These are phyloP conservation scores for Prunella fulvescens DNA, from an alignment of 2,113 vertebrate genomes.

Conservation along the genomic window DNA sequence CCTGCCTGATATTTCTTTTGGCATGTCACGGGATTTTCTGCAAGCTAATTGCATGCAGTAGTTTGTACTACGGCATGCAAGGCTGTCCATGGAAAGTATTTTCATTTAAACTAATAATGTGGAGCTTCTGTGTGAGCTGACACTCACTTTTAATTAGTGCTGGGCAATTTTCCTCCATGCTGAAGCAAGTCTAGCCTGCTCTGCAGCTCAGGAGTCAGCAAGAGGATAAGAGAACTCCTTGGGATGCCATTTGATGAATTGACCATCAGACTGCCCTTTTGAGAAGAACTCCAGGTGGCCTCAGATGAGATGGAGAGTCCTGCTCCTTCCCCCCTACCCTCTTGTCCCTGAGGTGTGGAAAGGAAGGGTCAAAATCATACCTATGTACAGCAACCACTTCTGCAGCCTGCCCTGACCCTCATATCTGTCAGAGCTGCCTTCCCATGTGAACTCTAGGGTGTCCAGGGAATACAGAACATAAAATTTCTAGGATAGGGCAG, in stretches of 20 bases:
- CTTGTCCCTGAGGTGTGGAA: not conserved
- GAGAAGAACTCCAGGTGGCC: not conserved
- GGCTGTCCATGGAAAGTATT: not conserved
- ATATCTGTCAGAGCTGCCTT: not conserved
- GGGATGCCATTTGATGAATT: not conserved
- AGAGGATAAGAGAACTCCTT: not conserved
- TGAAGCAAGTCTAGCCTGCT: slow-evolving; percentile 5
- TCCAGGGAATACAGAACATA: not conserved
- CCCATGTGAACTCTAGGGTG: not conserved
- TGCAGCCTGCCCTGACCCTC: not conserved
- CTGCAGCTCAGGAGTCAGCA: not conserved
- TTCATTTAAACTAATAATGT: slow-evolving; percentile 25
- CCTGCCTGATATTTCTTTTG: not conserved
- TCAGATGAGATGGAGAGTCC: not conserved
- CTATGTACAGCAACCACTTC: not conserved
- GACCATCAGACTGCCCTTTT: not conserved
- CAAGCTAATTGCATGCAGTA: not conserved
- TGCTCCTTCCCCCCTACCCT: not conserved
- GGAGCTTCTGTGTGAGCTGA: not conserved
- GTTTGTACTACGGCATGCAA: not conserved
- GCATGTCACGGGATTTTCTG: not conserved
- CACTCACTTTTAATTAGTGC: slow-evolving; percentile 21
- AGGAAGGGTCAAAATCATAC: not conserved
- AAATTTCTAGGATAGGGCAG: not conserved
- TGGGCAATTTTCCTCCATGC: not conserved